Conservation (phyloP, 2,797 vertebrate species). For the Lutjanus argentimaculatus region DNA sequence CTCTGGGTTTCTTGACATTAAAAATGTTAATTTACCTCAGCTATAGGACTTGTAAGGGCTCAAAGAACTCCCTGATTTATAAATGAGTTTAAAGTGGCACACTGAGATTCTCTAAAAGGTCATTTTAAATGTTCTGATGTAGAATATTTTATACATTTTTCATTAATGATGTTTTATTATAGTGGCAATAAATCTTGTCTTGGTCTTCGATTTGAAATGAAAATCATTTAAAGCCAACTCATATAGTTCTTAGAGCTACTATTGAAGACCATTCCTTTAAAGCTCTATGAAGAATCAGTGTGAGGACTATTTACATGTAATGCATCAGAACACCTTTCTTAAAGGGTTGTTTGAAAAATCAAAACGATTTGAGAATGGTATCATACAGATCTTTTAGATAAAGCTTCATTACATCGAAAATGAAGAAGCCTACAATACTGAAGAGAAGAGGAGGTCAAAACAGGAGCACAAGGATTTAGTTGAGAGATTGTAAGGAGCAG, state of each 20-base stretch:
- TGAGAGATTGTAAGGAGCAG: constrained; percentile 1
- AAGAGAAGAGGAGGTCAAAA: constrained; percentile 7
- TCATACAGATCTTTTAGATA: constrained; percentile 1
- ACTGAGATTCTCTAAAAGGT: background rate
- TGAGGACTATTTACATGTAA: background rate
- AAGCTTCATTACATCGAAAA: background rate
- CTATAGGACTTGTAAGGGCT: background rate
- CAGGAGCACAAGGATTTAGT: background rate
- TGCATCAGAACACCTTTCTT: background rate
- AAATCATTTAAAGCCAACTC: background rate
- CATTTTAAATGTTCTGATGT: background rate
- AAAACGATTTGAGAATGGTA: background rate
- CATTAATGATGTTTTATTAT: background rate
- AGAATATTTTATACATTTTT: background rate
- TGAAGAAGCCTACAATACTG: background rate
- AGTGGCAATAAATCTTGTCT: background rate
- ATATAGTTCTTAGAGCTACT: too few relatives aligned
- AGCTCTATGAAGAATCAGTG: background rate
- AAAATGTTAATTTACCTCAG: background rate
- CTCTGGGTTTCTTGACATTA: constrained; percentile 24
- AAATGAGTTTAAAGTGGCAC: constrained; percentile 5
- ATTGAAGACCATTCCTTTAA: background rate
- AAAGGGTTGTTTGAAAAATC: background rate
- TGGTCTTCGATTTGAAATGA: background rate
- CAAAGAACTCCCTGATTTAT: constrained; percentile 15